A percentile compares a stretch with the other conserved stretches of the same genome.
phyloP scores from a whole-genome alignment of 1,140 invertebrate species.

The Heliconius hermathena region DNA sequence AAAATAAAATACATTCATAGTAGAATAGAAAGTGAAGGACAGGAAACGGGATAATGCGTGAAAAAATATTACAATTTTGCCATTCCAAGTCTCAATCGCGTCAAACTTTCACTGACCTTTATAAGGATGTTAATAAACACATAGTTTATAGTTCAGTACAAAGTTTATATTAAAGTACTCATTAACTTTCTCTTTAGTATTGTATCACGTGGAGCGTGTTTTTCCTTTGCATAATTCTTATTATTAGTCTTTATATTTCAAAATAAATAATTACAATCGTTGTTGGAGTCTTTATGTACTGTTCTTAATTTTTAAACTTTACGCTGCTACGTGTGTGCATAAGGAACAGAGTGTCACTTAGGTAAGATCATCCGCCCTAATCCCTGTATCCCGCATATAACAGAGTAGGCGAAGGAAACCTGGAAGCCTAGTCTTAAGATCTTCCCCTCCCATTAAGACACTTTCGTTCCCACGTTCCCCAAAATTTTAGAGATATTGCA shows the following conservation, averaged over 20 bases:
- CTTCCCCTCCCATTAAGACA: too few relatives aligned
- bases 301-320: too few relatives aligned
- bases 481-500: too few relatives aligned
- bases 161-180: constrained; percentile 2
- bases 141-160: background rate
- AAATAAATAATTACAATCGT: background rate
- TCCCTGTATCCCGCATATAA: too few relatives aligned
- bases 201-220: background rate
- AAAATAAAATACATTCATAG: too few relatives aligned
- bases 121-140: background rate
- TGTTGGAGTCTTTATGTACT: background rate
- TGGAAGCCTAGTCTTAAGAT: too few relatives aligned
- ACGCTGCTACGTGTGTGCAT: too few relatives aligned
- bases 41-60: background rate
- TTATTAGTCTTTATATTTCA: background rate
- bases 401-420: too few relatives aligned
- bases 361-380: too few relatives aligned
- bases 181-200: constrained; percentile 10
- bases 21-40: too few relatives aligned
- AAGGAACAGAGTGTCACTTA: too few relatives aligned
- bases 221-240: background rate
- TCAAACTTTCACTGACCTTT: constrained; percentile 9
- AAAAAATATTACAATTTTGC: background rate
- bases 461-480: too few relatives aligned
- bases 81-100: background rate